Percentiles rank a stretch among this genome's conserved stretches.
Evolutionary conservation across 2,113 vertebrate genomes (phyloP).

Genomic region (Zapus hudsonius): DNA sequence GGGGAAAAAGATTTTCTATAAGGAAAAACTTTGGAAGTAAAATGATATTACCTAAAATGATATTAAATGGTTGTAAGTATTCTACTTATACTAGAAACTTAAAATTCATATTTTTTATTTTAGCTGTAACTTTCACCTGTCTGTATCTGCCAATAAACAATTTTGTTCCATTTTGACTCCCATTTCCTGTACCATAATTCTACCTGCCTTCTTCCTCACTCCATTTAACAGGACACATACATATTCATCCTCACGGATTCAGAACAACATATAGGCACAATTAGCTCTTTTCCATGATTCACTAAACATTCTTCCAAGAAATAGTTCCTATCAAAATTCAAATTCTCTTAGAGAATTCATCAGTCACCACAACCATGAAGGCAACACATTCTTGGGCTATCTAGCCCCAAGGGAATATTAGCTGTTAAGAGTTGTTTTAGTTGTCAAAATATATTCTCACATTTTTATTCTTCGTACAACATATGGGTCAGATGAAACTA

Average conservation of each 20-base stretch:
- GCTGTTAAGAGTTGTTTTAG: conserved; percentile 23
- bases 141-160: conserved; percentile 46
- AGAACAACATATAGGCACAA: conserved; percentile 4
- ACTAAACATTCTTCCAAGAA: conserved; percentile 38
- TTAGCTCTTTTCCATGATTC: conserved; percentile 35
- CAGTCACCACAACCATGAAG: conserved; percentile 8
- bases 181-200: conserved; percentile 55
- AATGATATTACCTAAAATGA: conserved; percentile 43
- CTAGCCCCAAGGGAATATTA: background rate
- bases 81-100: conserved; percentile 28
- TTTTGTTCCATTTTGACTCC: conserved; percentile 41
- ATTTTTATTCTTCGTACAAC: conserved; percentile 40
- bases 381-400: conserved; percentile 32
- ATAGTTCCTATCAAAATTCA: conserved; percentile 45
- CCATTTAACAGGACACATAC: conserved; percentile 19
- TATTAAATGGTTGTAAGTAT: background rate
- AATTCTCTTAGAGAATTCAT: conserved; percentile 40
- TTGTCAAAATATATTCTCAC: conserved; percentile 12
- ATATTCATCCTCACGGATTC: background rate
- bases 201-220: background rate
- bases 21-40: conserved; percentile 36
- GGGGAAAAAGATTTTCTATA: background rate
- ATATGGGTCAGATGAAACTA: background rate
- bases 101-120: conserved; percentile 48
- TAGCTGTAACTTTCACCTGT: conserved; percentile 22